Evolutionary conservation across 2,888 invertebrate genomes (phyloP).

Genomic region (Sipunculus nudus): DNA sequence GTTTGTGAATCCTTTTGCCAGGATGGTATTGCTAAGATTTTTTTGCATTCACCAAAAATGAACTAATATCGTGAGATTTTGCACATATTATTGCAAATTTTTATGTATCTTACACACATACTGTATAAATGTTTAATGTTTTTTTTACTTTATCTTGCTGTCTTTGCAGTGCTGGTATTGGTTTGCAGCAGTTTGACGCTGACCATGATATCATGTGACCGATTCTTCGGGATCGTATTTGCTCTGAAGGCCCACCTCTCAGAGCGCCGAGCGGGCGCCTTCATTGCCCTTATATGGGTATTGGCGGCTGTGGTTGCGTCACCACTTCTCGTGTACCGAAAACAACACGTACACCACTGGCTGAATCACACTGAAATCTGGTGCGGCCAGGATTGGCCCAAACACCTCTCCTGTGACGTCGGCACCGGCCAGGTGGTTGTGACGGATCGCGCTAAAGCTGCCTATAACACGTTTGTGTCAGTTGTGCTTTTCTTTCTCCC

Average conservation of each 20-base stretch:
- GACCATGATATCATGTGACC: conserved; percentile 82
- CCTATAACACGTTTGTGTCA: conserved; percentile 83
- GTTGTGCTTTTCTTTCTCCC: conserved; percentile 83
- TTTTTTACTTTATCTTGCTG: conserved; percentile 32
- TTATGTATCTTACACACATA: too few relatives aligned
- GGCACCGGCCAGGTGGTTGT: conserved; percentile 20
- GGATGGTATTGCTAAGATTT: too few relatives aligned
- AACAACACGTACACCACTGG: conserved; percentile 77
- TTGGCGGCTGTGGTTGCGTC: conserved; percentile 73
- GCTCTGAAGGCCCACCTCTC: conserved; percentile 78
- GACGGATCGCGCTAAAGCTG: conserved; percentile 69
- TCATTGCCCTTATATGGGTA: conserved; percentile 77
- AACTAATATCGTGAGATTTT: too few relatives aligned
- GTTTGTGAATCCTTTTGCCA: too few relatives aligned
- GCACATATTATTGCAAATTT: too few relatives aligned
- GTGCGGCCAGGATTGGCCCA: conserved; percentile 73
- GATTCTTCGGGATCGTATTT: conserved; percentile 81
- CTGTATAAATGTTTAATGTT: too few relatives aligned
- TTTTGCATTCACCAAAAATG: too few relatives aligned
- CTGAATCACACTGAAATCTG: conserved; percentile 78
- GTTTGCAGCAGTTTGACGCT: conserved; percentile 82
- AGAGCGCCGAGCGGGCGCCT: conserved; percentile 67
- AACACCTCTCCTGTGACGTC: conserved; percentile 21
- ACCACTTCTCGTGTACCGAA: conserved; percentile 64
- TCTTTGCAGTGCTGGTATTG: conserved; percentile 73